These are phyloP conservation scores for Budorcas taxicolor DNA, from an alignment of 2,113 vertebrate genomes.

Conservation along the genomic window DNA sequence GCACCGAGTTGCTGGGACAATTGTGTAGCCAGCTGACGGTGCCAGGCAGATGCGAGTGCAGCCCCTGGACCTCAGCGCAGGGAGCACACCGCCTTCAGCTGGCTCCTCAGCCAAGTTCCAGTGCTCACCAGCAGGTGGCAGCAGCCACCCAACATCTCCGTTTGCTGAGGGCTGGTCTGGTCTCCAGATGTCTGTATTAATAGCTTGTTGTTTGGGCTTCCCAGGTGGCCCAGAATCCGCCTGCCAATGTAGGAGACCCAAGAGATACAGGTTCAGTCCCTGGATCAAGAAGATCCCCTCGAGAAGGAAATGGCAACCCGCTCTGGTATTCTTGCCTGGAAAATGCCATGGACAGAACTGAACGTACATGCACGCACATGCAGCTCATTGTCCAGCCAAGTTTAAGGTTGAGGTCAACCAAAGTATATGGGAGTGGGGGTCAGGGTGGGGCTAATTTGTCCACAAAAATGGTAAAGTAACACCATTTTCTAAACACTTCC, in stretches of 20 bases:
- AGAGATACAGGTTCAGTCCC: neutral
- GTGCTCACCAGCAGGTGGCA: conserved; percentile 8
- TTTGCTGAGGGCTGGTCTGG: rapidly evolving
- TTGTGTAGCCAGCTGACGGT: rapidly evolving
- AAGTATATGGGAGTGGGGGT: rapidly evolving
- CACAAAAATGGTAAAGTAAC: neutral
- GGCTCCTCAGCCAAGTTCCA: neutral
- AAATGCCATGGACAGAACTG: neutral
- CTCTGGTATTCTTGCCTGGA: neutral
- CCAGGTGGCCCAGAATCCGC: neutral
- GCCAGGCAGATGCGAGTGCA: rapidly evolving
- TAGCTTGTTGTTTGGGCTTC: neutral
- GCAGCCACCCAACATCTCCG: neutral
- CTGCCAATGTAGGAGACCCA: neutral
- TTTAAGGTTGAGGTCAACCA: neutral
- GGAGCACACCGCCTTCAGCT: rapidly evolving
- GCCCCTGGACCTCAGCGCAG: rapidly evolving
- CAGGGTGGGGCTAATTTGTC: neutral
- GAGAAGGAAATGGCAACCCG: neutral
- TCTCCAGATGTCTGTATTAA: rapidly evolving
- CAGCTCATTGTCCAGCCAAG: rapidly evolving
- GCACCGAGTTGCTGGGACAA: rapidly evolving
- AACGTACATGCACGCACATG: rapidly evolving
- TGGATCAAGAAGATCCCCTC: neutral
- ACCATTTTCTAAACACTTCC: neutral